Evolutionary conservation across 2,888 invertebrate species (phyloP).

Genomic region (Stenolophus ochropezus): DNA sequence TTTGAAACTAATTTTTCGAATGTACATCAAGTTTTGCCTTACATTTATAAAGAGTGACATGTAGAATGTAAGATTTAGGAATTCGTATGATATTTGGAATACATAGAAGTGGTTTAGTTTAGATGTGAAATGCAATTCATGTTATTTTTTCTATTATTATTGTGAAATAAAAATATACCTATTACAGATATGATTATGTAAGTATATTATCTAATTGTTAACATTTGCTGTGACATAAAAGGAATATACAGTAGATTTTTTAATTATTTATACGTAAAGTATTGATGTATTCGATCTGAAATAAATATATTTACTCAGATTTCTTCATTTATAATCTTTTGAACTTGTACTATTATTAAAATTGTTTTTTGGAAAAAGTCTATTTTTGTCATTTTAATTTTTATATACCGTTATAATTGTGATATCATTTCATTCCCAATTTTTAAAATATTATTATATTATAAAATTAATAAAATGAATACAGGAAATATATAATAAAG

Average conservation of each 20-base stretch:
- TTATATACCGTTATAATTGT: too few species aligned
- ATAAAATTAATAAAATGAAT: too few species aligned
- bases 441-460: too few species aligned
- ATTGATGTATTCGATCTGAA: conserved; percentile 49
- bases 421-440: too few species aligned
- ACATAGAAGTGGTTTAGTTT: conserved; percentile 29
- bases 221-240: conserved; percentile 45
- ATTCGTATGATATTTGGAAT: conserved; percentile 33
- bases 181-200: conserved; percentile 48
- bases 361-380: too few species aligned
- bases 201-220: conserved; percentile 47
- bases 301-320: conserved; percentile 52
- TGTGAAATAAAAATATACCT: conserved; percentile 54
- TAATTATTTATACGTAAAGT: conserved; percentile 53
- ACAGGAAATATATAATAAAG: too few species aligned
- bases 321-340: background rate
- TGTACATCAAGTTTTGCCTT: conserved; percentile 46
- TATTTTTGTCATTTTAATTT: too few species aligned
- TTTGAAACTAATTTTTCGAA: conserved; percentile 30
- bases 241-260: conserved; percentile 49
- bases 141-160: conserved; percentile 44
- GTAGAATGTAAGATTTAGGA: conserved; percentile 51
- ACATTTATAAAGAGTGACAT: conserved; percentile 53
- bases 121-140: conserved; percentile 31
- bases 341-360: background rate